Percentiles rank a stretch among this genome's conserved stretches.
phyloP scores from a whole-genome alignment of 2,113 vertebrate species.

The Eulacestoma nigropectus region DNA sequence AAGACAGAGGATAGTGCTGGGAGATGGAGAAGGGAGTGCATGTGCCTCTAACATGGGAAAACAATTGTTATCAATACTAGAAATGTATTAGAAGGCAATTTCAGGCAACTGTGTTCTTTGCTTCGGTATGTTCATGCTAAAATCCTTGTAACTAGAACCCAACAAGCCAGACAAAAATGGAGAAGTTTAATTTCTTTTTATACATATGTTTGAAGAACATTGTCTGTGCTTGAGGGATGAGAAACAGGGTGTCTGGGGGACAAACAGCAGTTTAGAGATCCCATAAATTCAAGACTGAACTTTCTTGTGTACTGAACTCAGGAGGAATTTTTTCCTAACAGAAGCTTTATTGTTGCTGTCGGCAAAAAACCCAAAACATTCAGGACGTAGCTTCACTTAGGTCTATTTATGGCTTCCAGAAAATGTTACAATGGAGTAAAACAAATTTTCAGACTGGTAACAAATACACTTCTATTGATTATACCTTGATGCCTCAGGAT shows the following conservation, averaged over 20 bases:
- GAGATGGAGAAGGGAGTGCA: neutral
- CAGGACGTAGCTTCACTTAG: neutral
- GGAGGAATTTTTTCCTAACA: neutral
- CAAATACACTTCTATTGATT: neutral
- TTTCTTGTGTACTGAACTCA: neutral
- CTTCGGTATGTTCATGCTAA: neutral
- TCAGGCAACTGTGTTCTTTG: neutral
- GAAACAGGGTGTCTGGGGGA: neutral
- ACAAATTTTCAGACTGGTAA: neutral
- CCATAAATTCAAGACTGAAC: neutral
- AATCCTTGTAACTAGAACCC: neutral
- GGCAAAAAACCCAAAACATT: neutral
- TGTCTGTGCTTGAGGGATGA: neutral
- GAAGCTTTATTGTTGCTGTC: neutral
- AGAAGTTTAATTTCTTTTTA: neutral
- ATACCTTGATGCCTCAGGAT: neutral
- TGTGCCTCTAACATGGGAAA: neutral
- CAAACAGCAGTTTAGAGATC: neutral
- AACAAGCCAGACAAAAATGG: neutral
- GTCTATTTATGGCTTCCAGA: neutral
- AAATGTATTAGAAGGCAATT: neutral
- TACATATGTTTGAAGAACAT: neutral
- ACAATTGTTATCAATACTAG: neutral
- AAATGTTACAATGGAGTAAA: neutral
- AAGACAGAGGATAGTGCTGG: neutral